A percentile compares a stretch with the other conserved stretches of the same genome.
phyloP scores from a whole-genome alignment of 2,113 vertebrate species.

The Phalacrocorax brasilianus region DNA sequence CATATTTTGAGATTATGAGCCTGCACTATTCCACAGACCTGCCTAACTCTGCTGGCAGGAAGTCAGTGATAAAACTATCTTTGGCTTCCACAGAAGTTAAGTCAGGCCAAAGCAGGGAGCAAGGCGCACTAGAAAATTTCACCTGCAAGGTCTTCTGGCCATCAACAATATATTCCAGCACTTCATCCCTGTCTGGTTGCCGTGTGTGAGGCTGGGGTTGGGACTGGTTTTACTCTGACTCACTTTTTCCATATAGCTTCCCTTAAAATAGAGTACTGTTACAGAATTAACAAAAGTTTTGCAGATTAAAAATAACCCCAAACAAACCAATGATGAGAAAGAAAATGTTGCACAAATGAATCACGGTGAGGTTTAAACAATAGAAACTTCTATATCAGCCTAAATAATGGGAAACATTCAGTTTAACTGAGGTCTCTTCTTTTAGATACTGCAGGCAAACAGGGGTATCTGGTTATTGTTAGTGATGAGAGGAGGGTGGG shows the following conservation, averaged over 20 bases:
- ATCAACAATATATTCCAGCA: neutral
- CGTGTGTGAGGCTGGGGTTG: neutral
- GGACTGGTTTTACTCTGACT: neutral
- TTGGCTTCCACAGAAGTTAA: conserved; percentile 21
- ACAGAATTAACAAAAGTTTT: neutral
- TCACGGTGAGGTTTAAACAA: neutral
- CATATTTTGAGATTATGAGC: neutral
- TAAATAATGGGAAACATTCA: conserved; percentile 31
- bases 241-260: neutral
- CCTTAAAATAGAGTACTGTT: neutral
- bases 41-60: neutral
- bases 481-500: neutral
- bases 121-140: neutral
- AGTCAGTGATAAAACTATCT: neutral
- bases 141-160: conserved; percentile 30
- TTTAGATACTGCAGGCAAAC: neutral
- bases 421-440: neutral
- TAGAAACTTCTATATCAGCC: neutral
- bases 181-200: conserved; percentile 29
- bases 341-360: neutral
- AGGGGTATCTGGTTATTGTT: conserved; percentile 46
- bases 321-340: neutral
- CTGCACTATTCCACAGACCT: neutral
- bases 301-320: neutral
- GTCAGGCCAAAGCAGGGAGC: neutral